A percentile compares a stretch with the other conserved stretches of the same genome.
Conservation (phyloP, 2,888 invertebrate species). For the Parnassius apollo region DNA sequence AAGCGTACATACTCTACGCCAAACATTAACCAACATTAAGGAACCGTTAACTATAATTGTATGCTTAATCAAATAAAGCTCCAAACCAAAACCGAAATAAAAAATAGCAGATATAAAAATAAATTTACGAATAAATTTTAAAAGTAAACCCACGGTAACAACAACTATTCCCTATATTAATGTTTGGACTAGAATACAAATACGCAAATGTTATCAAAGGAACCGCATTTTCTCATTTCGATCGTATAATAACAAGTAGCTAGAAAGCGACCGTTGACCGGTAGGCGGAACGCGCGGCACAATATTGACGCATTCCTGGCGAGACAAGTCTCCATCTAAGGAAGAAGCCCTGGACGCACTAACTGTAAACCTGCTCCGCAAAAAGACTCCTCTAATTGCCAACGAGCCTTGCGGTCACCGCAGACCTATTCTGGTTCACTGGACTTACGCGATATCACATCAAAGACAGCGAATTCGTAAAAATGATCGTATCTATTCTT, state of each 20-base stretch:
- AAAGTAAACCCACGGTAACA: too few species aligned
- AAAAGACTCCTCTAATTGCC: constrained; percentile 64
- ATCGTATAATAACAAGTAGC: constrained; percentile 30
- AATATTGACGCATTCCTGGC: constrained; percentile 67
- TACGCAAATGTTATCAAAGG: constrained; percentile 24
- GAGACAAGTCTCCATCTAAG: constrained; percentile 64
- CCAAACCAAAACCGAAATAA: too few species aligned
- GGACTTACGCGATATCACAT: constrained; percentile 16
- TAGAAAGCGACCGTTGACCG: constrained; percentile 43
- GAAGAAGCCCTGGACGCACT: constrained; percentile 59
- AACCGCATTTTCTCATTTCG: constrained; percentile 17
- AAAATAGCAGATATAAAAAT: too few species aligned
- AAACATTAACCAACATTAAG: background rate
- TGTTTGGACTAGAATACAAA: background rate
- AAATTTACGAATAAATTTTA: too few species aligned
- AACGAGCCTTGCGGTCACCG: constrained; percentile 44
- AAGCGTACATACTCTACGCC: background rate
- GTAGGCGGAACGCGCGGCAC: constrained; percentile 42
- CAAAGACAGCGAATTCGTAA: constrained; percentile 20
- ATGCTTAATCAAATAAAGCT: too few species aligned
- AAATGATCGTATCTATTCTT: constrained; percentile 13
- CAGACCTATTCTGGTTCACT: constrained; percentile 33
- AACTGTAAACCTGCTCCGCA: constrained; percentile 59
- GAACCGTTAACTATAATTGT: too few species aligned
- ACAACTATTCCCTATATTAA: too few species aligned